Base-by-base conservation (phyloP, 2,113 vertebrate genomes). In the Melanocharis versteri region DNA sequence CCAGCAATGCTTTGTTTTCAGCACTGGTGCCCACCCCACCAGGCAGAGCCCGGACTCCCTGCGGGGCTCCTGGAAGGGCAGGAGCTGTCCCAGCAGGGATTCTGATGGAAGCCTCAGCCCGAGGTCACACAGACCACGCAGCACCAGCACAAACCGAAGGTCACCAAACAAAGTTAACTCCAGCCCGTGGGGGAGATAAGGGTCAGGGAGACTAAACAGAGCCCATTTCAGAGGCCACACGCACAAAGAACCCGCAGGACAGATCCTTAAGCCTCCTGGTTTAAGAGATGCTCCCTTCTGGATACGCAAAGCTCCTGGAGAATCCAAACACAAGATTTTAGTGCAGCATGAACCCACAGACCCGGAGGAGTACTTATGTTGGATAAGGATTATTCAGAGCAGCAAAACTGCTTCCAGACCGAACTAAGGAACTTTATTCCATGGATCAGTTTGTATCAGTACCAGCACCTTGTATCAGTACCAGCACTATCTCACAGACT, bases 371-470 rank as follows among this genome's bases (percentile, higher is more conserved):
- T 27, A 15, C 26, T 66, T 51, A 13, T 0, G 8, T 2, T 40
- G n/a, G 47, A 15, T 45, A 58, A 53, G 24, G 54, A 62, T 56
- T 68, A 80, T 13, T 65, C 54, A 70, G 37, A 48, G 5, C 22
- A 87, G 65, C 37, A 73, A 42, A 77, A 81, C 26, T 66, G 44
- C 58, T 62, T 62, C 68, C 72, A 81, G 47, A 19, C 40, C 27
- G 62, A 54, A 48, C 17, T 2, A 24, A 51, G 39, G 65, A 15
- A 20, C 33, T 42, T 42, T 6, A 33, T 11, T 61, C 18, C 54
- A 8, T 1, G 1, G 26, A 24, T 15, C 24, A 13, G 30, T 11
- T 9, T 2, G 5, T 2, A 15, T 2, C 30, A 22, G 45, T 1
- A 27, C 5, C 9, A 40, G 47, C 66, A 56, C 26, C n/a, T 9